Evolutionary conservation across 1,140 invertebrate species (phyloP).

Genomic region (Psilanteris sp.): DNA sequence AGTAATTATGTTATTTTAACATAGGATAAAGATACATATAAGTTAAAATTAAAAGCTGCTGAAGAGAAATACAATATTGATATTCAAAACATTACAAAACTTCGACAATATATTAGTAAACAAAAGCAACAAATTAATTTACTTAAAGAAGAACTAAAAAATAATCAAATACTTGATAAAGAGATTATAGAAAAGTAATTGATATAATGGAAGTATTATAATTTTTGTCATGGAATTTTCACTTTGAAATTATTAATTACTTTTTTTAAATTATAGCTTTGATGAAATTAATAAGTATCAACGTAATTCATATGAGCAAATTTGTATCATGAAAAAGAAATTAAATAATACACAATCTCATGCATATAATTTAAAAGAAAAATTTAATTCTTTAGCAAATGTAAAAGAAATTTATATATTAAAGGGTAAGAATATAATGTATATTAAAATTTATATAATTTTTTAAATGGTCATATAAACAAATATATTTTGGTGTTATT

Average conservation of each 20-base stretch:
- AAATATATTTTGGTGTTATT: too few species aligned
- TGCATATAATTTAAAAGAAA: not conserved
- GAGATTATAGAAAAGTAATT: constrained; percentile 9
- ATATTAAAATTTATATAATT: not conserved
- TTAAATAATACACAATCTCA: not conserved
- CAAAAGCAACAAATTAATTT: constrained; percentile 8
- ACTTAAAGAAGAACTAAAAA: constrained; percentile 12
- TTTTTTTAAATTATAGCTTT: not conserved
- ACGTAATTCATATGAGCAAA: not conserved
- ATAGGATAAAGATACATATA: not conserved
- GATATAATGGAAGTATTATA: not conserved
- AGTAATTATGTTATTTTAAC: too few species aligned
- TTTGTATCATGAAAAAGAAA: not conserved
- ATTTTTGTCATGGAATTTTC: too few species aligned
- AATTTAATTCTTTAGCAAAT: not conserved
- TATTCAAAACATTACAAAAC: constrained; percentile 5
- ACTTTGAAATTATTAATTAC: not conserved
- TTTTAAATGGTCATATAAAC: not conserved
- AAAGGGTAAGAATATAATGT: not conserved
- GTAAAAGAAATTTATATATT: not conserved
- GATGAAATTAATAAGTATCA: constrained; percentile 1
- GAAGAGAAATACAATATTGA: constrained; percentile 1
- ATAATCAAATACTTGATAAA: constrained; percentile 1
- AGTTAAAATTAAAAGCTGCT: not conserved
- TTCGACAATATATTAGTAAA: constrained; percentile 1